Evolutionary conservation across 2,797 vertebrate genomes (phyloP), one percentile per base, ranked within the genome.

Genomic region (Nothura maculosa): DNA sequence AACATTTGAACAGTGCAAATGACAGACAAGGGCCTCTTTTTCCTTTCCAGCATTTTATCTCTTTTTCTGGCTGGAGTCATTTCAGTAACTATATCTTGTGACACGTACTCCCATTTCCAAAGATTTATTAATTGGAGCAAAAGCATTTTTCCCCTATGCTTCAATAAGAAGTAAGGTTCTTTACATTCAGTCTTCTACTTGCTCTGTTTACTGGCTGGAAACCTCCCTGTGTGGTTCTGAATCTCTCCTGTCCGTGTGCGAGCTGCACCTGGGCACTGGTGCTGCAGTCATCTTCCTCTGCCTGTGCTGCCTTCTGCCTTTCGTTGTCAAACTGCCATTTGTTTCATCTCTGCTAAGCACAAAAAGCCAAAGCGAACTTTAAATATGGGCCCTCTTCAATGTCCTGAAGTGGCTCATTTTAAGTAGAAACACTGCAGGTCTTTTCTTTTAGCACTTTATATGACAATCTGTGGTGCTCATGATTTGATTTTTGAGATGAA

Each of bases 291-390:
- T 25, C 64, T 70, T 75, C 54, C 54, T 78, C 48, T 78, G 72
- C 55, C 75, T 63, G 5, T 47, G 28, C 47, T 92, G 77, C 54
- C 79, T 34, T 70, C 22, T 20, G 19, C 20, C 38, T 82, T 58
- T 72, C n/a, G 32, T 90, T 92, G 93, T 82, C 75, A 72, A 87
- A 69, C 19, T 55, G 32, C 6, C 38, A 28, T 77, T 85, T 93
- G 70, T 78, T 81, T 91, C 6, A 9, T 72, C 52, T 20, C 25
- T 86, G 88, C 76, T 62, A 90, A 93, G 69, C 54, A 68, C 42
- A 58, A 64, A 67, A 82, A 82, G 62, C 12, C 54, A 38, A 90
- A 84, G 54, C 64, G 82, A 85, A 90, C 79, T 54, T 19, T 32
- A 81, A 67, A 69, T n/a, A 17, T 55, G 54, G 12, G 42, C 34